Conservation (phyloP, 2,797 vertebrate species). For the Remorina albescens region DNA sequence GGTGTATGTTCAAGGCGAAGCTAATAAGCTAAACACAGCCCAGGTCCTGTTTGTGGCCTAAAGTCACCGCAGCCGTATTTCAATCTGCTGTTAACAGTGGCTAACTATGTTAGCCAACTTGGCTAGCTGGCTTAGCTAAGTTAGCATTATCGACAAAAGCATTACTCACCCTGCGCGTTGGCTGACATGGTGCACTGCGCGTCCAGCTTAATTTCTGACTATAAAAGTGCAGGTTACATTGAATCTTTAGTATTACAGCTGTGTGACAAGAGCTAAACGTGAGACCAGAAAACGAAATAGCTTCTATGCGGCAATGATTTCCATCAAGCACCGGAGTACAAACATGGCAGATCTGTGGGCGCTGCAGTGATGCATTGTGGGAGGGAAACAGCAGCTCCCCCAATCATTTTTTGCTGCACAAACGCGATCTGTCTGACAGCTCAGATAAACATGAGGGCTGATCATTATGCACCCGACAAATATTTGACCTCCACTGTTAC, state of each 20-base stretch:
- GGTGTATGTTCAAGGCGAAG: too few species aligned
- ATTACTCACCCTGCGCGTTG: conserved; percentile 78
- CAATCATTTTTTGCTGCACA: conserved; percentile 23
- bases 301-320: conserved; percentile 33
- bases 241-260: conserved; percentile 44
- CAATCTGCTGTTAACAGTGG: neutral
- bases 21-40: neutral
- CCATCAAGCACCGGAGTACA: conserved; percentile 42
- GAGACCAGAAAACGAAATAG: neutral
- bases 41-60: conserved; percentile 24
- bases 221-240: conserved; percentile 66
- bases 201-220: conserved; percentile 56
- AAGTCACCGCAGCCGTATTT: neutral
- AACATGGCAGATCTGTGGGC: conserved; percentile 76
- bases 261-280: conserved; percentile 1
- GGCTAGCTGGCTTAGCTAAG: conserved; percentile 47
- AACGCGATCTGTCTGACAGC: neutral
- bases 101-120: conserved; percentile 14
- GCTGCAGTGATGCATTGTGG: conserved; percentile 77
- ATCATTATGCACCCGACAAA: neutral
- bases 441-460: neutral
- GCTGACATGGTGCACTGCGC: conserved; percentile 79
- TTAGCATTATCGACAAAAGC: conserved; percentile 34
- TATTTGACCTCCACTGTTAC: neutral
- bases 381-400: conserved; percentile 47